A percentile compares a stretch with the other conserved stretches of the same genome.
These are phyloP conservation scores for Catalaphyllia jardinei DNA, from an alignment of 64 coral and sea anemone species.

Conservation along the genomic window DNA sequence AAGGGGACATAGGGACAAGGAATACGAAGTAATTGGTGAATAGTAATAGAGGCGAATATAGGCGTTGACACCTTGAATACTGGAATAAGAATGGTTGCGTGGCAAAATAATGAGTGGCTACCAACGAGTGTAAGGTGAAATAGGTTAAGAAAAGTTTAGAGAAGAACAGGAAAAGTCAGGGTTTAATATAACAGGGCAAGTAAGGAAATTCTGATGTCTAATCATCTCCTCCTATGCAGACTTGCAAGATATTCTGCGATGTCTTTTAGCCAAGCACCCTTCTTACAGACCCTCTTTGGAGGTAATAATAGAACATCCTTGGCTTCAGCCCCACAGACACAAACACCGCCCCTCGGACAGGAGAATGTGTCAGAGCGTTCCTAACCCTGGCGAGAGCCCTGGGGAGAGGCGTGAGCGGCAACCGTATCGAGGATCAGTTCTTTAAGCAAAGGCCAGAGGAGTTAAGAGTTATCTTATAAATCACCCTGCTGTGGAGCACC, in stretches of 20 bases:
- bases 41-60: no score
- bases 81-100: no score
- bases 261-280: slow-evolving; percentile 64
- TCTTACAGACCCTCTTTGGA: slow-evolving; percentile 59
- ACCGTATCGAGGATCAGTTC: background rate
- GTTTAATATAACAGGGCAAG: no score
- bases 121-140: no score
- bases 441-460: no score
- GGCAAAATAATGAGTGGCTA: no score
- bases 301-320: slow-evolving; percentile 52
- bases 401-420: background rate
- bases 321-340: slow-evolving; percentile 33
- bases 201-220: background rate
- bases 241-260: slow-evolving; percentile 48
- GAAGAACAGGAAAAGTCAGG: background rate
- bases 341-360: slow-evolving; percentile 9
- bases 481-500: background rate
- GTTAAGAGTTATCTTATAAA: no score
- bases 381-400: background rate
- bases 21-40: no score
- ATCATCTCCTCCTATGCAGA: slow-evolving; percentile 11
- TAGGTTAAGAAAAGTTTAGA: no score
- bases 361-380: slow-evolving; percentile 27
- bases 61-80: no score
- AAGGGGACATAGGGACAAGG: no score